phyloP scores from a whole-genome alignment of 2,888 invertebrate species.

The Sclerodermus sp. region DNA sequence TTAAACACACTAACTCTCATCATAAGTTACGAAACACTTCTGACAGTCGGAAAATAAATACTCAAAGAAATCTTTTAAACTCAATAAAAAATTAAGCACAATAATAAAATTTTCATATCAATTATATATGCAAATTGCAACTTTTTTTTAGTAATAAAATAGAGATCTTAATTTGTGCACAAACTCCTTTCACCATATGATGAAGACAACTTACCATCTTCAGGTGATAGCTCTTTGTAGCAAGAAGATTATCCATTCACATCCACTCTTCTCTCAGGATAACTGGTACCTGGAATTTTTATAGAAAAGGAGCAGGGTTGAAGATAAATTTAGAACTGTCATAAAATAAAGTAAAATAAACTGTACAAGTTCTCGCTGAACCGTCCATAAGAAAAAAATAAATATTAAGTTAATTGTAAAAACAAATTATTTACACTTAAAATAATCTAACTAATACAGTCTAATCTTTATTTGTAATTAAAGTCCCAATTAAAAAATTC shows the following conservation, averaged over 20 bases:
- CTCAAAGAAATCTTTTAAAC: conserved; percentile 22
- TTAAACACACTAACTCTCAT: conserved; percentile 21
- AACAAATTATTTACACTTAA: background rate
- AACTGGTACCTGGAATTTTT: conserved; percentile 20
- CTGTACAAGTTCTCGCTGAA: too few relatives aligned
- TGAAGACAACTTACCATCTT: conserved; percentile 54
- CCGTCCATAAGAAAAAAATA: too few relatives aligned
- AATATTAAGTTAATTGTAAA: background rate
- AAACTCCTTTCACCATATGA: conserved; percentile 36
- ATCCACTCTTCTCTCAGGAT: conserved; percentile 15
- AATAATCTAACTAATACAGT: conserved; percentile 1
- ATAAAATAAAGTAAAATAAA: background rate
- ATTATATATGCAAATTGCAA: conserved; percentile 18
- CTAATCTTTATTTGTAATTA: conserved; percentile 2
- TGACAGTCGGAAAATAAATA: conserved; percentile 34
- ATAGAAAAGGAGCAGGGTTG: background rate
- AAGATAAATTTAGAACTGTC: background rate
- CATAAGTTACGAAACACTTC: conserved; percentile 25
- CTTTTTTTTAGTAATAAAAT: conserved; percentile 21
- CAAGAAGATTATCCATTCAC: conserved; percentile 11
- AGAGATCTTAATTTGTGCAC: conserved; percentile 34
- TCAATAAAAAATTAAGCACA: conserved; percentile 27
- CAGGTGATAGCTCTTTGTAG: conserved; percentile 18
- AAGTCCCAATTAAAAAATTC: conserved; percentile 15
- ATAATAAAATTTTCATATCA: conserved; percentile 23